phyloP scores from a whole-genome alignment of 92 coral and sea anemone species.

The Micromussa lordhowensis region DNA sequence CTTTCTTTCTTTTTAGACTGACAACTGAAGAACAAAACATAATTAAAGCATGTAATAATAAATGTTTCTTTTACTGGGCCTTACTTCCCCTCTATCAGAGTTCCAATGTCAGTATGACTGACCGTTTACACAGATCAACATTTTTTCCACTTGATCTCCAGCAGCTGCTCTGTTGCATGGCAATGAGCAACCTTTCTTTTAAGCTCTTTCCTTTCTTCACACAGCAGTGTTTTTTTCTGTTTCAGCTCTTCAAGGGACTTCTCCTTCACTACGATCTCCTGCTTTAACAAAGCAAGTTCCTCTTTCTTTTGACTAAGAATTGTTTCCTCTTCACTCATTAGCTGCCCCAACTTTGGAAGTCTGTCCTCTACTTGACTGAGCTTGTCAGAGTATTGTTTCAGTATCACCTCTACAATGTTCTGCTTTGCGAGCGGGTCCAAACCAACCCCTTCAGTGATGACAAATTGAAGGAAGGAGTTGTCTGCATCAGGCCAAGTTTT shows the following conservation, averaged over 20 bases:
- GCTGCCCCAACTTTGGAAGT: constrained; percentile 24
- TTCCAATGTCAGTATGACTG: neutral
- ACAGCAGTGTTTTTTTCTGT: neutral
- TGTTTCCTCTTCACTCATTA: constrained; percentile 4
- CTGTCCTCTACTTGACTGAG: constrained; percentile 1
- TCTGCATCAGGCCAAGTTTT: constrained; percentile 17
- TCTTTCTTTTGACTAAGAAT: constrained; percentile 1
- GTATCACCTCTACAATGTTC: constrained; percentile 18
- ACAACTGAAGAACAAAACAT: neutral
- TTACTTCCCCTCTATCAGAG: neutral
- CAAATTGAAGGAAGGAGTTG: constrained; percentile 26
- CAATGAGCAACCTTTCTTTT: constrained; percentile 26
- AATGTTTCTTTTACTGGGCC: neutral
- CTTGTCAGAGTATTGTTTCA: constrained; percentile 7
- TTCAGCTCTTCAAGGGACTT: constrained; percentile 11
- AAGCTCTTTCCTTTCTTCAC: neutral
- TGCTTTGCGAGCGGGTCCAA: constrained; percentile 1
- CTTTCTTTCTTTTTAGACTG: neutral
- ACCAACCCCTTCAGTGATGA: constrained; percentile 7
- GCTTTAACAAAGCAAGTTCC: constrained; percentile 20
- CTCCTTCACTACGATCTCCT: constrained; percentile 5
- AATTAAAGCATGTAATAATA: neutral
- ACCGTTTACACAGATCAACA: constrained; percentile 12
- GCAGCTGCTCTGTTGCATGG: neutral
- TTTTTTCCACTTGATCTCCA: neutral